Base-by-base conservation (phyloP, 2,113 vertebrate species). In the Zosterops pallidus region DNA sequence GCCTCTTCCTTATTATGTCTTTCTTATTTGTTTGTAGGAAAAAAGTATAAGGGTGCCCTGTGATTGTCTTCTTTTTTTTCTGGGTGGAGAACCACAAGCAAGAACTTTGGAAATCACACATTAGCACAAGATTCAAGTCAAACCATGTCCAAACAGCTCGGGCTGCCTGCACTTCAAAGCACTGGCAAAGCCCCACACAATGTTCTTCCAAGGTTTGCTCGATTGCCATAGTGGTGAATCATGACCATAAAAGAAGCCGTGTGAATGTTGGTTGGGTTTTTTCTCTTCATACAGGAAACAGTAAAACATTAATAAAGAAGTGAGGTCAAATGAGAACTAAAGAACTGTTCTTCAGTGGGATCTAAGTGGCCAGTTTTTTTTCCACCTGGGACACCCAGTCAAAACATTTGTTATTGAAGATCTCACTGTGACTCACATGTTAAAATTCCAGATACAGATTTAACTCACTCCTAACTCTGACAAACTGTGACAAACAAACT, bases 211-310 rank as follows among this genome's bases (percentile, higher is more conserved):
- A 68, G 64, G 52, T 52, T 46, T 83, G 86, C 91, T 92, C 15
- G 49, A 94, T 86, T 92, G 93, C 93, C 94, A 87, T 9, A 33
- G 56, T 55, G 93, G 81, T 95, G 94, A 97, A 92, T 96, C 96
- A 96, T 37, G 62, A 86, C 86, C 91, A 95, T 94, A 89, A 96
- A 95, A 96, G 91, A 94, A 84, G 55, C 74, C 78, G 90, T 86
- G 68, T 74, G 91, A 90, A 83, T 62, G 71, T 29, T 68, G 64
- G 52, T 83, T 52, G 62, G 12, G 11, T 46, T 92, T 71, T 85
- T 72, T 67, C 87, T 75, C 89, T 55, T 81, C 65, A 62, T 52
- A 74, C 69, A 89, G 95, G 86, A 96, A 96, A 96, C 81, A 91
- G 89, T 70, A 91, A 92, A 95, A 84, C 39, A 75, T 84, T 50